phyloP scores from a whole-genome alignment of 2,113 vertebrate genomes.

The Malaclemys terrapin region DNA sequence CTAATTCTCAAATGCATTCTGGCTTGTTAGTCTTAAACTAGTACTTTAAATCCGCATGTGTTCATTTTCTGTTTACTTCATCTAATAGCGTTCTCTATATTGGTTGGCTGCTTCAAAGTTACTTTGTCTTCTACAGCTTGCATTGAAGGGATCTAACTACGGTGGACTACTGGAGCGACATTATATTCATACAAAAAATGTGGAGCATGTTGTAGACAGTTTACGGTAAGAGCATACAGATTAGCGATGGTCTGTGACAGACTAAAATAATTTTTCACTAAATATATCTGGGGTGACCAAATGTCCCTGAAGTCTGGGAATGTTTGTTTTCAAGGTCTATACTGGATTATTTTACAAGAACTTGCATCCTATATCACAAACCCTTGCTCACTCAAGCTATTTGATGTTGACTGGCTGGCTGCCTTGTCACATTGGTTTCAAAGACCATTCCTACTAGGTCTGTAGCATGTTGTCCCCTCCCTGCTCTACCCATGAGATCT shows the following conservation, averaged over 20 bases:
- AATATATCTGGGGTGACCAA: background rate
- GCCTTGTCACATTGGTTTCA: background rate
- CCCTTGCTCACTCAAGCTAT: background rate
- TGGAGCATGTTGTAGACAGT: conserved; percentile 91
- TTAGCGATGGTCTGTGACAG: background rate
- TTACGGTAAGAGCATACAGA: conserved; percentile 87
- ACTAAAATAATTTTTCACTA: background rate
- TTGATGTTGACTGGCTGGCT: background rate
- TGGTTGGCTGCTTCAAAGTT: conserved; percentile 1
- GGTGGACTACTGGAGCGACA: conserved; percentile 94
- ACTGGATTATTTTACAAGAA: background rate
- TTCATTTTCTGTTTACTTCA: background rate
- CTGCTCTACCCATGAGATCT: background rate
- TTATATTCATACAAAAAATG: conserved; percentile 92
- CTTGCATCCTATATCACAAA: background rate
- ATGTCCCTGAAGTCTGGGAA: background rate
- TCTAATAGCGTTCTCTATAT: background rate
- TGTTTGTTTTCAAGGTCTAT: background rate
- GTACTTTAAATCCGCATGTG: background rate
- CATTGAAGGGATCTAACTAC: conserved; percentile 97
- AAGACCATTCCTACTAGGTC: background rate
- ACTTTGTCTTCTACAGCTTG: conserved; percentile 84
- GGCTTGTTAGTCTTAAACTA: background rate
- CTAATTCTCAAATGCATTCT: background rate
- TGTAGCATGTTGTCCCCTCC: background rate